Percentiles rank a stretch among this genome's conserved stretches.
These are phyloP conservation scores for Sebastes trivittatus DNA, from an alignment of 2,797 vertebrate species.

Conservation along the genomic window DNA sequence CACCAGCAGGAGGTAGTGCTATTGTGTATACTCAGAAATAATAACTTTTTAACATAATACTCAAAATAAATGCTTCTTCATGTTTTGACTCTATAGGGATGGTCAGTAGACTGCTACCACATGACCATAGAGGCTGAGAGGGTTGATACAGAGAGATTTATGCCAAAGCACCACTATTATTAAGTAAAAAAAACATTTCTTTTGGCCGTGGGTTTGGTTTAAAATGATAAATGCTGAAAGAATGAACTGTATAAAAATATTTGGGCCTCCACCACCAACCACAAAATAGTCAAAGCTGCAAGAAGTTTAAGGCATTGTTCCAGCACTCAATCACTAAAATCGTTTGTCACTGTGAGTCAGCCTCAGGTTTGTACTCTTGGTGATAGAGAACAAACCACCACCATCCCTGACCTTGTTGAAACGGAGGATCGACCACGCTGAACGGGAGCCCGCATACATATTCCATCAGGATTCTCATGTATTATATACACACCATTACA, in stretches of 20 bases:
- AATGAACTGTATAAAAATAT: not conserved
- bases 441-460: conserved; percentile 69
- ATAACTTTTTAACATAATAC: not conserved
- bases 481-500: conserved; percentile 68
- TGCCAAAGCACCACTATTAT: too few relatives aligned
- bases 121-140: too few relatives aligned
- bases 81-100: not conserved
- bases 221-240: not conserved
- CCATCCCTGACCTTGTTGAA: conserved; percentile 20
- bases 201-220: not conserved
- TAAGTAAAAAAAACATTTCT: not conserved
- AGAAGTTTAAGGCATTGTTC: not conserved
- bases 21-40: not conserved
- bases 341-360: not conserved
- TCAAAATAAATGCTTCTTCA: not conserved
- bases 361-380: not conserved
- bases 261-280: not conserved
- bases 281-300: not conserved
- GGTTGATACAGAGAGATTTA: too few relatives aligned
- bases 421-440: conserved; percentile 36
- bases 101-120: not conserved
- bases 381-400: too few relatives aligned
- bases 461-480: conserved; percentile 63
- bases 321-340: not conserved
- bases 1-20: not conserved